phyloP scores from a whole-genome alignment of 2,888 invertebrate genomes.

The Chaetogeoica ovagalla region DNA sequence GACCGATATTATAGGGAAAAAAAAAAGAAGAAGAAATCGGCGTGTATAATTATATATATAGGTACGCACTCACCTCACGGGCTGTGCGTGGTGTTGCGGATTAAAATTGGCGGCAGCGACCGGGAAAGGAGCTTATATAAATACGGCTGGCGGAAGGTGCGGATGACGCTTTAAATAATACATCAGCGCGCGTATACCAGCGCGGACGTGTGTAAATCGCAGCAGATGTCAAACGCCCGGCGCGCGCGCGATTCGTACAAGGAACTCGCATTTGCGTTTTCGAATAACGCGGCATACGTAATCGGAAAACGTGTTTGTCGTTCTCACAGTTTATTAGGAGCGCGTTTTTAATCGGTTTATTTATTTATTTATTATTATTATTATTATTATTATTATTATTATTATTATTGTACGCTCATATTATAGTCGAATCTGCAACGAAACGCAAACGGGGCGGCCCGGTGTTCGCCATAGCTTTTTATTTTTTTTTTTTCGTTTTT shows the following conservation, averaged over 20 bases:
- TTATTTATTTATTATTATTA: too few relatives aligned
- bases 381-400: too few relatives aligned
- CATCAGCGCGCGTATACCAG: conserved; percentile 9
- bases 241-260: conserved; percentile 29
- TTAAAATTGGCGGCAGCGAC: conserved; percentile 11
- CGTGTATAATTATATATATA: too few relatives aligned
- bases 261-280: conserved; percentile 50
- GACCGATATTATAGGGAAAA: too few relatives aligned
- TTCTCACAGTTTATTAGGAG: conserved; percentile 49
- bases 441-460: background rate
- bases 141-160: background rate
- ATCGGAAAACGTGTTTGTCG: conserved; percentile 48
- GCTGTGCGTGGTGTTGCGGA: background rate
- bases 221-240: conserved; percentile 43
- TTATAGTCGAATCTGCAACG: background rate
- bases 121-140: conserved; percentile 8
- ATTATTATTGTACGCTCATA: background rate
- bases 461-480: conserved; percentile 14
- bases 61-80: too few relatives aligned
- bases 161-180: conserved; percentile 47
- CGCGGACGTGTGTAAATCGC: conserved; percentile 41
- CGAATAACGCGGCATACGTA: conserved; percentile 28
- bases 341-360: conserved; percentile 51
- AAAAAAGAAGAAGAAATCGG: too few relatives aligned
- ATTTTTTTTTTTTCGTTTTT: background rate